Percentiles rank a stretch among this genome's conserved stretches.
Conservation (phyloP, 2,797 vertebrate genomes). For the Synanceia verrucosa region DNA sequence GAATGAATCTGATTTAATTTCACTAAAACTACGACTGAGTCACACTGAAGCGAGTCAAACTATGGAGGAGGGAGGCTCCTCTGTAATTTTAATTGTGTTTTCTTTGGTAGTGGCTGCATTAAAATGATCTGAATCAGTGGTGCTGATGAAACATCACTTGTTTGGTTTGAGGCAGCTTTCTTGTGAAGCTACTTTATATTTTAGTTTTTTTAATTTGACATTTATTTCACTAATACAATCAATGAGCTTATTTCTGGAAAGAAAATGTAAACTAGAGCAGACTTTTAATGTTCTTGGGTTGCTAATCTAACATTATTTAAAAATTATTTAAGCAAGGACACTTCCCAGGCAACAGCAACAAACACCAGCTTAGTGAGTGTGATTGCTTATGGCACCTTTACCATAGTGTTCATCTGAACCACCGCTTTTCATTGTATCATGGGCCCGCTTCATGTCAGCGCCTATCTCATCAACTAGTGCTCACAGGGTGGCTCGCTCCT, state of each 20-base stretch:
- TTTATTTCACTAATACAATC: neutral
- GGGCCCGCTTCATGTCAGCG: neutral
- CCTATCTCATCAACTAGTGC: neutral
- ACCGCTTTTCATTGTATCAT: neutral
- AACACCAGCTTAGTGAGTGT: neutral
- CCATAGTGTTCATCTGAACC: neutral
- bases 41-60: neutral
- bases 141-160: neutral
- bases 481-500: neutral
- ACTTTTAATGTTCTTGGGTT: neutral
- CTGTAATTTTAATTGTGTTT: no score
- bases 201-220: neutral
- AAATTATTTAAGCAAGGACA: neutral
- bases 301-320: neutral
- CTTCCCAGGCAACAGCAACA: neutral
- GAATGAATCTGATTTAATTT: neutral
- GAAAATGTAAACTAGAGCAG: neutral
- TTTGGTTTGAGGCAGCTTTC: neutral
- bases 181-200: neutral
- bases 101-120: neutral
- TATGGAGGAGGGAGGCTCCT: neutral
- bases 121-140: neutral
- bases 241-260: neutral
- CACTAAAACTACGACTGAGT: neutral
- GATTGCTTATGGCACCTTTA: neutral